Base-by-base conservation (phyloP, 2,888 invertebrate species). In the Pristionchus maxplancki region DNA sequence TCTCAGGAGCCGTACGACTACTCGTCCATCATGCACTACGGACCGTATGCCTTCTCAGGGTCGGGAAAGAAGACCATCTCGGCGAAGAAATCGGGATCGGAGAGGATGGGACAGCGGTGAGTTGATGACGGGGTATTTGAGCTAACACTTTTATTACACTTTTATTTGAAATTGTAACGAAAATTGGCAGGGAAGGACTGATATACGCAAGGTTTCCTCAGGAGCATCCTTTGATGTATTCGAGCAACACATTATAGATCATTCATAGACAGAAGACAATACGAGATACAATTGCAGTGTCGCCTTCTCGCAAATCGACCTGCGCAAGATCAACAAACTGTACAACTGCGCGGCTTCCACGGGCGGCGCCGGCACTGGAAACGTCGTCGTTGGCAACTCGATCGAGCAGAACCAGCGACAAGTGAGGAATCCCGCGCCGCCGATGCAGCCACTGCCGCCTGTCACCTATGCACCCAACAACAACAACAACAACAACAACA, bases 261-360 rank as follows among this genome's bases (percentile, higher is more conserved):
- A n/a, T n/a, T n/a, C n/a, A n/a, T n/a, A n/a, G n/a, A n/a, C n/a
- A n/a, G n/a, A n/a, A n/a, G n/a, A 58, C 24, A 24, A 58, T 58
- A 58, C 17, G 4, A 24, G 58, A 15, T 9, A 8, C 5, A 58
- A 58, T 74, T 87, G 3, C 87, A 87, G 95, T 74, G 92, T 93
- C 15, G 91, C 93, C 34, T 94, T 95, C 67, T 95, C 95, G 50
- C 93, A 92, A 1, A 91, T 91, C n/a, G 95, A 95, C 90, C 93
- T 95, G 17, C 90, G 94, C 34, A 95, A 95, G 90, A 94, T 95
- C 88, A 94, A 94, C 88, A 95, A 95, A 90, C 92, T 95, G 50
- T 95, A 95, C 92, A 93, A 93, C 17, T 95, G 95, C 88, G 91
- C 74, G n/a, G 40, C 88, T 15, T 34, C n/a, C 24, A 34, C 88